phyloP scores from a whole-genome alignment of 37 sponge, comb jelly and placozoan genomes.

The Halichondria panicea region DNA sequence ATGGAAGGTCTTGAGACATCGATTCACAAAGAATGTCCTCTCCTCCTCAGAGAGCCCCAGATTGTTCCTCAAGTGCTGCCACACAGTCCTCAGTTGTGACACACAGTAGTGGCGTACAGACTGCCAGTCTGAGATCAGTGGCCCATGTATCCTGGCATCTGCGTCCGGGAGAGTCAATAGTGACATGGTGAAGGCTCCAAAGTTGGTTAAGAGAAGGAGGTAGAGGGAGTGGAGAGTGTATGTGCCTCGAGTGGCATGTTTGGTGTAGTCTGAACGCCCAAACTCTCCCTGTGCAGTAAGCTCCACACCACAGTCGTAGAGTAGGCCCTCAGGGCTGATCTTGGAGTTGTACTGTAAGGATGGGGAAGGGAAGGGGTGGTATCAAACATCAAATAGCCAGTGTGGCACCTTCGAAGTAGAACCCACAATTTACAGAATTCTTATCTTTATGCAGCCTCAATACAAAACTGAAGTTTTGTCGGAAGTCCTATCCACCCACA shows the following conservation, averaged over 20 bases:
- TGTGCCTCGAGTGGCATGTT: slow-evolving; percentile 50
- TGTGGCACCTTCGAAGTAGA: background rate
- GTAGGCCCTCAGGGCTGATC: slow-evolving; percentile 40
- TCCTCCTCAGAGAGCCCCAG: slow-evolving; percentile 71
- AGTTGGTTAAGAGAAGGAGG: slow-evolving; percentile 71
- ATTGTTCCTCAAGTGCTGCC: slow-evolving; percentile 65
- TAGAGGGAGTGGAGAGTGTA: slow-evolving; percentile 78
- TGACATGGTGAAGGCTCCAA: slow-evolving; percentile 68
- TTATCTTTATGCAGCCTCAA: too few relatives aligned
- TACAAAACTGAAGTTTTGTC: too few relatives aligned
- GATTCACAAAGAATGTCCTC: slow-evolving; percentile 48
- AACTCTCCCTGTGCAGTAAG: slow-evolving; percentile 73
- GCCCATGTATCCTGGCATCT: slow-evolving; percentile 40
- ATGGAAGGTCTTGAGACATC: slow-evolving; percentile 20
- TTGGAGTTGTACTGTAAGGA: slow-evolving; percentile 47
- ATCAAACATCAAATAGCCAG: background rate
- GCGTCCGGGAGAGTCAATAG: slow-evolving; percentile 65
- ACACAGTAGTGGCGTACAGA: slow-evolving; percentile 77
- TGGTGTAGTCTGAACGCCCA: slow-evolving; percentile 71
- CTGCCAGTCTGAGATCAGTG: slow-evolving; percentile 73
- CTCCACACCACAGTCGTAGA: slow-evolving; percentile 73
- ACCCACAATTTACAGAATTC: background rate
- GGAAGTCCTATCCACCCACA: too few relatives aligned
- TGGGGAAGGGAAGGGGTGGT: background rate
- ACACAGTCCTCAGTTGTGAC: slow-evolving; percentile 65